Base-by-base conservation (phyloP, 2,888 invertebrate genomes). In the Dryobotodes eremita region DNA sequence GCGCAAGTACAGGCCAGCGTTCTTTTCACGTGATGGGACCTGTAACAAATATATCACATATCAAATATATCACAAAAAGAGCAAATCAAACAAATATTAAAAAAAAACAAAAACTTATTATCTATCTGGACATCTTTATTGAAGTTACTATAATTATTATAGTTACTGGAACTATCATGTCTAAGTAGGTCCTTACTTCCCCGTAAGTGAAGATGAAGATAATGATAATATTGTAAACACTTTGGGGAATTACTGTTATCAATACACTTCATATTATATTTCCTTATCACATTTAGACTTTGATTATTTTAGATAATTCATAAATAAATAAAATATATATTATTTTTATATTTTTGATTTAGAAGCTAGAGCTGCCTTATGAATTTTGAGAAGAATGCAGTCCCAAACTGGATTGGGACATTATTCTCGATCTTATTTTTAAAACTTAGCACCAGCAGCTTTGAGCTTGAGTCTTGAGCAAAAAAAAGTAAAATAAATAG, bases 181-280 rank as follows among this genome's bases (percentile, higher is more conserved):
- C 31, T 83, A 8, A 77, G 62, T 59, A 57, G 17, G 62, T 55
- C 6, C 62, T 46, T 57, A 53, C 17, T 77, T 83, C 20, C 23
- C 6, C 0, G 23, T 6, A 61, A 36, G 31, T 80, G 13, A 65
- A 59, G n/a, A 55, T 68, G 26, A 42, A 36, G 84, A 65, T 59
- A 84, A 48, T 70, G 36, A 65, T 59, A 81, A 20, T 20, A 20
- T 70, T 68, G 36, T 62, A 50, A 62, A 72, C 42, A 57, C 26
- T 72, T 85, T 71, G 71, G 85, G 68, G 82, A 85, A 82, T 80
- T 53, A 80, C 80, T 80, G 0, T 59, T 80, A 82, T 80, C 82
- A 62, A 50, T 68, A 53, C 17, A 71, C 46, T 71, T 80, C 2
- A 50, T n/a, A 5, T 11, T 61, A 36, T 36, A 36, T 1, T 50